Evolutionary conservation across 1,140 invertebrate species (phyloP), one percentile per base, ranked within the genome.

Genomic region (Aphaenogaster ashmeadi): DNA sequence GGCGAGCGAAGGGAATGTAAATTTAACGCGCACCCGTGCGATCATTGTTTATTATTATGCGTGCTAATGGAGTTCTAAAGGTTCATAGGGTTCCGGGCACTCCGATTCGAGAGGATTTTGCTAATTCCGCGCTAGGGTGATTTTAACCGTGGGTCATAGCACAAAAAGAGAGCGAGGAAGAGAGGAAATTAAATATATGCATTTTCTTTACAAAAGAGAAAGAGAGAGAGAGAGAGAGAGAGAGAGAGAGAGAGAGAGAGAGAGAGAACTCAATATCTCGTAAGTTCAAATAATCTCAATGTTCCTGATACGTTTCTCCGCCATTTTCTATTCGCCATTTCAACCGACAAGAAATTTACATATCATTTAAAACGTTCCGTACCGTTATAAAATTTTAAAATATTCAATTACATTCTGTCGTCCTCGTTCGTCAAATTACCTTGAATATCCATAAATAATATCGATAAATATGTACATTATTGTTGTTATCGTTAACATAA

Each of bases 31-130:
- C 38, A 58, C 64, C 58, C 36, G 33, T 38, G 33, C 71, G 71
- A 89, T 89, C 64, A 74, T 87, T 89, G 78, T 90, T 90, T 90
- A 90, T 90, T 89, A 84, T 90, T 88, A 81, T 81, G 86, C 80
- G 69, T 78, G 75, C 80, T 89, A 90, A 90, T 89, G 86, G 80
- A 89, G 52, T 47, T 56, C 72, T 86, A 88, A 89, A 75, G 69
- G 86, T 77, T 87, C 18, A 11, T 38, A 44, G 50, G 50, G 33
- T 52, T 64, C 60, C 18, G 33, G 69, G 33, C 36, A 79, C 86
- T 88, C 67, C 77, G 80, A 88, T 90, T 89, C 88, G 50, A 89
- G 88, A 77, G 86, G 62, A 88, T 90, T 90, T 89, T 21, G 80
- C 77, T 90, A 90, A 90, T 90, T 87, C 88, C 27, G 50, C 2